Percentiles rank a stretch among this genome's conserved stretches.
These are phyloP conservation scores for Acanthopleura granulata DNA, from an alignment of 2,888 invertebrate species.

Conservation along the genomic window DNA sequence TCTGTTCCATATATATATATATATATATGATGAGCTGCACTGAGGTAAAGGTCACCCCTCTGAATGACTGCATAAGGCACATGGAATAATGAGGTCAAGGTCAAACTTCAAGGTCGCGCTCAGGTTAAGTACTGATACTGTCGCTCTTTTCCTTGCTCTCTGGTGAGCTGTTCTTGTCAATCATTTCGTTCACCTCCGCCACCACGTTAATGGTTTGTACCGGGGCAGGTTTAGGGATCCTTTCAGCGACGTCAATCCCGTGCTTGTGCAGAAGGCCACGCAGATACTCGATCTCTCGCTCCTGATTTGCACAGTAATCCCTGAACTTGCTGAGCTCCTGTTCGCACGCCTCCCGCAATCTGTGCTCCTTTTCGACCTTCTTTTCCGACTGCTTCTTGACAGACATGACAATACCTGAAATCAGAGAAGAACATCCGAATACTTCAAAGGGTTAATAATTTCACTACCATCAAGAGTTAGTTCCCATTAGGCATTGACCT, in stretches of 20 bases:
- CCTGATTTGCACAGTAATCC: constrained; percentile 66
- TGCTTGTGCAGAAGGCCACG: constrained; percentile 64
- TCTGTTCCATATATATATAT: too few species aligned
- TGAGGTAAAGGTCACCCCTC: too few species aligned
- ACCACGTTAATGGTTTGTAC: constrained; percentile 57
- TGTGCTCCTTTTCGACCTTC: constrained; percentile 61
- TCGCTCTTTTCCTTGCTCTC: constrained; percentile 11
- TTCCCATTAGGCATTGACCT: too few species aligned
- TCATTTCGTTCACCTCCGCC: constrained; percentile 58
- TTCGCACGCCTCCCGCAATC: constrained; percentile 62
- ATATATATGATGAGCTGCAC: too few species aligned
- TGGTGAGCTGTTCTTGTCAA: constrained; percentile 20
- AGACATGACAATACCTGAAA: constrained; percentile 62
- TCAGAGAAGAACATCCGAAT: not conserved
- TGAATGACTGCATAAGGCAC: too few species aligned
- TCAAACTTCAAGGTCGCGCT: too few species aligned
- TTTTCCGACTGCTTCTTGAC: constrained; percentile 68
- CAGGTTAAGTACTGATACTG: not conserved
- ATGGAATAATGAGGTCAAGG: too few species aligned
- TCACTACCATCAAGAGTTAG: too few species aligned
- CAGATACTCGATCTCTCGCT: constrained; percentile 66
- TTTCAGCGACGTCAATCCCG: constrained; percentile 55
- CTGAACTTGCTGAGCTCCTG: constrained; percentile 67
- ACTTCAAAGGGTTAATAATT: too few species aligned
- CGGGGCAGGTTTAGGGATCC: constrained; percentile 44